Evolutionary conservation across 2,888 invertebrate genomes (phyloP).

Genomic region (Zygothrica quintamaculata): DNA sequence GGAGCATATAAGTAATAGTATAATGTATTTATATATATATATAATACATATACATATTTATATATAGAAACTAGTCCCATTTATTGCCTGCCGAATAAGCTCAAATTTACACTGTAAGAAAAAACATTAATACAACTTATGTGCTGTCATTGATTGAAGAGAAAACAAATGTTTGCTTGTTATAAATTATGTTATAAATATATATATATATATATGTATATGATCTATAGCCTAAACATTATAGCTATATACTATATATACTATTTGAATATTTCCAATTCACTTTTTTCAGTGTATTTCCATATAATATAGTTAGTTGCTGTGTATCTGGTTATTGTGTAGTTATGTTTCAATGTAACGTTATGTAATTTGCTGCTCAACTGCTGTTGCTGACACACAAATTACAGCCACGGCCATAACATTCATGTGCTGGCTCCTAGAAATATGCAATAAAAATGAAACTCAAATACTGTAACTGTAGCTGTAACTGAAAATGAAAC

Average conservation of each 20-base stretch:
- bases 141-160: no score
- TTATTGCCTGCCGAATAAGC: constrained; percentile 37
- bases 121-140: no score
- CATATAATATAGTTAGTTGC: no score
- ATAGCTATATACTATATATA: no score
- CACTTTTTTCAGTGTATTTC: background rate
- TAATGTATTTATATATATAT: constrained; percentile 60
- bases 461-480: no score
- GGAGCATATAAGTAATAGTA: constrained; percentile 51
- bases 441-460: constrained; percentile 62
- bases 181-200: no score
- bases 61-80: constrained; percentile 38
- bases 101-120: background rate
- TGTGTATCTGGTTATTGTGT: constrained; percentile 62
- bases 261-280: background rate
- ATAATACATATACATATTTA: constrained; percentile 14
- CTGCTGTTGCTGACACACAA: constrained; percentile 66
- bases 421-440: constrained; percentile 57
- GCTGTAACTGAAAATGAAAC: no score
- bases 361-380: constrained; percentile 74
- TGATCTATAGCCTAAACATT: no score
- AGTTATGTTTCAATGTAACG: constrained; percentile 64
- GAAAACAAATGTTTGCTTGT: no score
- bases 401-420: constrained; percentile 68
- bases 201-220: no score